These are phyloP conservation scores for Vanessa tameamea DNA, from an alignment of 1,140 invertebrate genomes.

Conservation along the genomic window DNA sequence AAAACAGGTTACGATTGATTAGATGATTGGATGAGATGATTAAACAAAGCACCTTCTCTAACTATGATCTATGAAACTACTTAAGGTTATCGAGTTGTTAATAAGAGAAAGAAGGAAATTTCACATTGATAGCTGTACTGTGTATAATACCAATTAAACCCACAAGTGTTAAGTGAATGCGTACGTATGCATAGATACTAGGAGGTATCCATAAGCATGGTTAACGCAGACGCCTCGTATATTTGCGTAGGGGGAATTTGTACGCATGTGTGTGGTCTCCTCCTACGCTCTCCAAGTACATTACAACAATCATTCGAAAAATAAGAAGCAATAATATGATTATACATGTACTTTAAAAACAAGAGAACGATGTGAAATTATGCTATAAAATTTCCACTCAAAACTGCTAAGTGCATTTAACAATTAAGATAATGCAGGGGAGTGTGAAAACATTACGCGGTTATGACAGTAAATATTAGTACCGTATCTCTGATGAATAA, in stretches of 20 bases:
- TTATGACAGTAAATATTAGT: conserved; percentile 28
- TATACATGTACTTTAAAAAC: no score
- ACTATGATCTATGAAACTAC: conserved; percentile 53
- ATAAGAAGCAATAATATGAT: no score
- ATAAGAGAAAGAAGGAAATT: conserved; percentile 68
- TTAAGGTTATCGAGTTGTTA: conserved; percentile 64
- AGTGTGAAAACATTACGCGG: conserved; percentile 21
- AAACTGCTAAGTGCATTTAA: conserved; percentile 62
- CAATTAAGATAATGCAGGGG: conserved; percentile 67
- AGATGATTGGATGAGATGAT: conserved; percentile 39
- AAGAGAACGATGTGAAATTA: neutral
- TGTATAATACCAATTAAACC: conserved; percentile 72
- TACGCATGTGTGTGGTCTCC: conserved; percentile 68
- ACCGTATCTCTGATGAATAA: conserved; percentile 21
- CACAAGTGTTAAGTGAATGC: conserved; percentile 57
- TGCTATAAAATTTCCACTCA: conserved; percentile 30
- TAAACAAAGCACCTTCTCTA: conserved; percentile 42
- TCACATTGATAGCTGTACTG: conserved; percentile 56
- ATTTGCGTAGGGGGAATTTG: conserved; percentile 63
- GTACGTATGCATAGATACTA: conserved; percentile 57
- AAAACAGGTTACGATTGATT: conserved; percentile 20
- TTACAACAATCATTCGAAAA: conserved; percentile 1
- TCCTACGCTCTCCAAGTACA: conserved; percentile 35
- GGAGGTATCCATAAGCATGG: conserved; percentile 47
- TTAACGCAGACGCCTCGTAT: conserved; percentile 56